Evolutionary conservation across 2,888 invertebrate species (phyloP), one percentile per base, ranked within the genome.

Genomic region (Oxyteleia sp.): DNA sequence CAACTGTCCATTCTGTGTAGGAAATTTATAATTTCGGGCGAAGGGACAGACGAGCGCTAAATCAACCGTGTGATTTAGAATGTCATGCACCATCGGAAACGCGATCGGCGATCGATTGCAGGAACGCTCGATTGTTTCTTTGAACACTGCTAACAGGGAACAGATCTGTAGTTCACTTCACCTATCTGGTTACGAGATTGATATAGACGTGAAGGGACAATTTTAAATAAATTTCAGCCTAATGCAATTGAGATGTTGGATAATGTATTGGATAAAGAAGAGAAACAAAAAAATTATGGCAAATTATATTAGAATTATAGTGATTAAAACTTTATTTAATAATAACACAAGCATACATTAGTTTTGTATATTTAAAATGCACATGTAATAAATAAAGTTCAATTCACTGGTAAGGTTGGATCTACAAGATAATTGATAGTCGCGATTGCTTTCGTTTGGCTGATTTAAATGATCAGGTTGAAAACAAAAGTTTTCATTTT

Each of bases 61-160:
- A 83, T 84, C 80, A 75, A 63, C 16, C 63, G 71, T 55, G 87
- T 90, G 91, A 90, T 90, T 87, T 89, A 90, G 88, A 87, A 86
- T 86, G 66, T 78, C 80, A 84, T 75, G 87, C 82, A 76, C 86
- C 86, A 87, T 87, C 84, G 85, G 84, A 82, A 83, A 89, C 84
- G 85, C 88, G 87, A 90, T 90, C 88, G 86, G 59, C 87, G 88
- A 89, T 89, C 89, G 87, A 89, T 89, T 89, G 87, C 86, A 8
- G 66, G 81, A 69, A 84, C 85, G 86, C 87, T 61, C 43, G 51
- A 49, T 75, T 59, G 45, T 47, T 23, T 32, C 43, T 55, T 68
- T 45, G 20, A 49, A 15, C 45, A 47, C 29, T 41, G 49, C 64
- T 45, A 18, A 43, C 72, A 41, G 32, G 15, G 5, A 13, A 11